Conservation (phyloP, 2,888 invertebrate species). For the Nomada flava region DNA sequence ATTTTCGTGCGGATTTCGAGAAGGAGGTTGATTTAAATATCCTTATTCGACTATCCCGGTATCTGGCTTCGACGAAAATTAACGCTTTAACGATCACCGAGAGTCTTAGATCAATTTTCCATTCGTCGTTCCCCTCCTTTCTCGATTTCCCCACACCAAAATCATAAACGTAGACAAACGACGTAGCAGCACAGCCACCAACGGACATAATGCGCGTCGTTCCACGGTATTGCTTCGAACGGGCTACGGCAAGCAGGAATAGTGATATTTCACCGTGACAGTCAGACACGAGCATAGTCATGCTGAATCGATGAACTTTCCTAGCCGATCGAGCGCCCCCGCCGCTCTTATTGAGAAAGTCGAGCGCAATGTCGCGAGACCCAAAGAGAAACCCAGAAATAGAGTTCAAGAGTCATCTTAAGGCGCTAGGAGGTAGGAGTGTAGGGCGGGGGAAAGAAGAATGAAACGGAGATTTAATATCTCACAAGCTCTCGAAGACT, state of each 20-base stretch:
- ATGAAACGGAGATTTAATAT: constrained; percentile 75
- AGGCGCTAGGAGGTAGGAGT: not conserved
- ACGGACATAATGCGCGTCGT: constrained; percentile 16
- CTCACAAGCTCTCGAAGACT: constrained; percentile 69
- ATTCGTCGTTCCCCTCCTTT: not conserved
- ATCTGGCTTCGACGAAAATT: no score
- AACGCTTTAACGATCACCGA: not conserved
- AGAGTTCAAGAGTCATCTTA: constrained; percentile 19
- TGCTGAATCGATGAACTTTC: constrained; percentile 3
- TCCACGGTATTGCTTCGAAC: constrained; percentile 8
- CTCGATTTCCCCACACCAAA: not conserved
- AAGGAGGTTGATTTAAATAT: no score
- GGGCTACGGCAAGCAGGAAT: constrained; percentile 20
- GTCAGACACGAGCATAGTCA: constrained; percentile 27
- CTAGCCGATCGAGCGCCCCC: constrained; percentile 40
- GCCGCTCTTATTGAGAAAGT: constrained; percentile 42
- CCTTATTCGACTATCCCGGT: no score
- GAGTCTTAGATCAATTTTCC: not conserved
- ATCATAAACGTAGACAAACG: constrained; percentile 7
- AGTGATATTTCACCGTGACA: constrained; percentile 44
- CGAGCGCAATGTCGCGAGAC: constrained; percentile 12
- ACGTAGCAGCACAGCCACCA: not conserved
- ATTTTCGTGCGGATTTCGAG: no score
- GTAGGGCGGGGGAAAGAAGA: not conserved
- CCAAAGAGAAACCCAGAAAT: constrained; percentile 22